Conservation (phyloP, 2,888 invertebrate genomes). For the Drosophila siamana region DNA sequence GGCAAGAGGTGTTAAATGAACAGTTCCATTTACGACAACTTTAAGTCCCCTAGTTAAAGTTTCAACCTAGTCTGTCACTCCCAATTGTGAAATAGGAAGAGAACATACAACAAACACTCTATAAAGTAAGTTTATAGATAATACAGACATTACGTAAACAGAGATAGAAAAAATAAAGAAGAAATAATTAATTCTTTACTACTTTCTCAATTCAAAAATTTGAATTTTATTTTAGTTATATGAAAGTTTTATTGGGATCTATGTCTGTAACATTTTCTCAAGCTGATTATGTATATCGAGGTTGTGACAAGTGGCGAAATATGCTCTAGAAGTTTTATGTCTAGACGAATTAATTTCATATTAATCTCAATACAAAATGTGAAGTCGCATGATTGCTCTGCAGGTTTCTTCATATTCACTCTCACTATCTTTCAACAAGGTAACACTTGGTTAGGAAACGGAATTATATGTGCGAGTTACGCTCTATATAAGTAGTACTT, state of each 20-base stretch:
- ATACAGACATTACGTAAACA: too few species aligned
- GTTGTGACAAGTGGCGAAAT: neutral
- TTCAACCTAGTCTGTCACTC: neutral
- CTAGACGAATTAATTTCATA: neutral
- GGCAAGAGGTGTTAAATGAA: neutral
- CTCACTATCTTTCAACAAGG: neutral
- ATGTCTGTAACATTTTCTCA: neutral
- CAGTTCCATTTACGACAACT: constrained; percentile 1
- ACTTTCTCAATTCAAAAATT: too few species aligned
- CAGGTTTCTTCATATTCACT: neutral
- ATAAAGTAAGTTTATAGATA: too few species aligned
- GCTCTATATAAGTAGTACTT: constrained; percentile 29
- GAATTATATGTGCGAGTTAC: constrained; percentile 52
- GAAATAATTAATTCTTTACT: neutral
- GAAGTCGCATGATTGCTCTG: neutral
- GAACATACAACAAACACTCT: neutral
- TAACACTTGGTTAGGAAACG: constrained; percentile 8
- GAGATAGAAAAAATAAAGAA: too few species aligned
- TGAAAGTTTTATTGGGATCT: neutral
- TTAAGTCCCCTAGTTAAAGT: neutral
- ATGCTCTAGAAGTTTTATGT: neutral
- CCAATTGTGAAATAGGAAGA: neutral
- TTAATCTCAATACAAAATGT: constrained; percentile 10
- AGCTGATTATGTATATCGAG: too few species aligned
- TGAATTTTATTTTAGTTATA: too few species aligned